These are phyloP conservation scores for Leptatherina wallacei DNA, from an alignment of 2,797 vertebrate genomes.

Conservation along the genomic window DNA sequence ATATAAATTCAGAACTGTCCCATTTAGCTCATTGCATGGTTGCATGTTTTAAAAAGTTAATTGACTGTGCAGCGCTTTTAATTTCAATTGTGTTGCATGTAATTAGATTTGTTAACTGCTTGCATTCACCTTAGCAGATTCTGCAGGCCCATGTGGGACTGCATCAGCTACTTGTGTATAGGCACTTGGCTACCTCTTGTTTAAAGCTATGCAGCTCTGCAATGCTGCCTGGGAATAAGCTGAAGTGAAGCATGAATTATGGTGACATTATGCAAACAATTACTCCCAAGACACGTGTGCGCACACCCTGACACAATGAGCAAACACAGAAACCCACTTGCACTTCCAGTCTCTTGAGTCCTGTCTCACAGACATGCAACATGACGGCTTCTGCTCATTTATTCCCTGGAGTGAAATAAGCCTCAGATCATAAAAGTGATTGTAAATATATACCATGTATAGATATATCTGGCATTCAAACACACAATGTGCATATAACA, in stretches of 20 bases:
- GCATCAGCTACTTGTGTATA: constrained; percentile 44
- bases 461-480: constrained; percentile 22
- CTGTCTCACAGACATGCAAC: constrained; percentile 41
- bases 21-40: neutral
- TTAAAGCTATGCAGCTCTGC: constrained; percentile 40
- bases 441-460: constrained; percentile 22
- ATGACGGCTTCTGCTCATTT: constrained; percentile 56
- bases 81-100: constrained; percentile 10
- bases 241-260: constrained; percentile 54
- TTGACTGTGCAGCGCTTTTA: neutral
- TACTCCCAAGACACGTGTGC: constrained; percentile 46
- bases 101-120: constrained; percentile 24
- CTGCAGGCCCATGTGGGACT: constrained; percentile 24
- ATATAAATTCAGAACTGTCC: constrained; percentile 3
- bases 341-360: constrained; percentile 40
- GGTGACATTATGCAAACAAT: constrained; percentile 63
- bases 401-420: constrained; percentile 56
- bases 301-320: constrained; percentile 10
- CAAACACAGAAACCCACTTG: constrained; percentile 15
- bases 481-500: neutral
- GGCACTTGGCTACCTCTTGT: constrained; percentile 40
- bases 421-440: constrained; percentile 33
- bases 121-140: constrained; percentile 35
- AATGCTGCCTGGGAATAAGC: constrained; percentile 51
- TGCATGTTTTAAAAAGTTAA: constrained; percentile 5